A percentile compares a stretch with the other conserved stretches of the same genome.
phyloP scores from a whole-genome alignment of 1,140 invertebrate genomes.

The Pseudomyrmex dendroicus region DNA sequence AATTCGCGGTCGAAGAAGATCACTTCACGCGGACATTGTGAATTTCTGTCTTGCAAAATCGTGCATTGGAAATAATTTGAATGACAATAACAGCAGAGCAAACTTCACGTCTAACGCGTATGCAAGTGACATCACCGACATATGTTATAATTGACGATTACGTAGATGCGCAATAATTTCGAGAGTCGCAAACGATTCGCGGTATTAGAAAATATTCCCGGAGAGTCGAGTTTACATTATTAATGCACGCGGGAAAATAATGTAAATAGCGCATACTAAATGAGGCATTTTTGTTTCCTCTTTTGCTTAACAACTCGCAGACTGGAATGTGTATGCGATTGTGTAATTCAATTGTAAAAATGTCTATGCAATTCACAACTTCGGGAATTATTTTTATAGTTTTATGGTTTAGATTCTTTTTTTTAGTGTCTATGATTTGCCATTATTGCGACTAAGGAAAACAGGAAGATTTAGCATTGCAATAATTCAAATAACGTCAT shows the following conservation, averaged over 20 bases:
- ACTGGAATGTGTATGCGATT: not conserved
- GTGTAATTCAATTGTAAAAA: not conserved
- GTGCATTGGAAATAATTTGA: not conserved
- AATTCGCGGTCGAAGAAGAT: not conserved
- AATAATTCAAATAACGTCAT: too few relatives aligned
- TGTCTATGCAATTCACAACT: not conserved
- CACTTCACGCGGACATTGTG: too few relatives aligned
- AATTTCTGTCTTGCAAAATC: too few relatives aligned
- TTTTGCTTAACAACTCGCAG: not conserved
- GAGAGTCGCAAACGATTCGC: not conserved
- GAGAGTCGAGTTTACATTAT: conserved; percentile 15
- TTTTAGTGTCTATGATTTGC: too few relatives aligned
- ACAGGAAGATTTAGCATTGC: too few relatives aligned
- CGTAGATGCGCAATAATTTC: conserved; percentile 42
- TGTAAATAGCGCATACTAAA: conserved; percentile 21
- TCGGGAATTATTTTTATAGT: too few relatives aligned
- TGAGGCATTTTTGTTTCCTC: not conserved
- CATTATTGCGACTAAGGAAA: too few relatives aligned
- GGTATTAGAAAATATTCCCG: conserved; percentile 16
- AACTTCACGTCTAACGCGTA: not conserved
- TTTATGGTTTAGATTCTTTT: too few relatives aligned
- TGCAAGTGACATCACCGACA: conserved; percentile 17
- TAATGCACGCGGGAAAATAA: not conserved
- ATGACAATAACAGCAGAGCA: not conserved
- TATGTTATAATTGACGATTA: conserved; percentile 46